Percentiles rank a stretch among this genome's conserved stretches.
These are phyloP conservation scores for Brenthis hecate DNA, from an alignment of 2,888 invertebrate species.

Conservation along the genomic window DNA sequence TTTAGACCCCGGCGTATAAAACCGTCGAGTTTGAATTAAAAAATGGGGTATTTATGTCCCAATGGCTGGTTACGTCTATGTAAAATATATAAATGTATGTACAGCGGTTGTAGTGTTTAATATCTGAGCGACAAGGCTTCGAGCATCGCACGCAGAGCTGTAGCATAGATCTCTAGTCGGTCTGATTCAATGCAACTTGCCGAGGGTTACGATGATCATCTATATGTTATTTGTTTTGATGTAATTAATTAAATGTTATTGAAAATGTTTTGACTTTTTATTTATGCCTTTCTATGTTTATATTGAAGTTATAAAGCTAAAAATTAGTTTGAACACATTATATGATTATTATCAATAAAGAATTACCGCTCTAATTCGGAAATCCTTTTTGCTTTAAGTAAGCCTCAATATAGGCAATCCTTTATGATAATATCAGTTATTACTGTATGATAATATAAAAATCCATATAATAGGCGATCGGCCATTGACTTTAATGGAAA, in stretches of 20 bases:
- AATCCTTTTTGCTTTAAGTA: too few relatives aligned
- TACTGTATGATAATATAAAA: too few relatives aligned
- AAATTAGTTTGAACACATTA: too few relatives aligned
- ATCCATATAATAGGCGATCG: too few relatives aligned
- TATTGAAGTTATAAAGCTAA: too few relatives aligned
- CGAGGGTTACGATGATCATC: constrained; percentile 64
- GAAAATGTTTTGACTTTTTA: constrained; percentile 52
- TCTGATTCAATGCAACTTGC: constrained; percentile 75
- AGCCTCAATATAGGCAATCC: too few relatives aligned
- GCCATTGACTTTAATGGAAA: too few relatives aligned
- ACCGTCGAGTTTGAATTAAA: too few relatives aligned
- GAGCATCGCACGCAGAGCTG: constrained; percentile 33
- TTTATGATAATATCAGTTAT: too few relatives aligned
- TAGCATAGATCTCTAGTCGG: constrained; percentile 74
- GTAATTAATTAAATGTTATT: constrained; percentile 81
- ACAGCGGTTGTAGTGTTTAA: constrained; percentile 8
- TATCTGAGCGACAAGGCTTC: background rate
- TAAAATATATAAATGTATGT: background rate
- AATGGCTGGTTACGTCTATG: background rate
- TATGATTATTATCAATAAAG: too few relatives aligned
- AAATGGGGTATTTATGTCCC: too few relatives aligned
- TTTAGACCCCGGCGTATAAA: background rate
- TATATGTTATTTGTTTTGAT: constrained; percentile 82
- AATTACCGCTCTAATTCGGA: too few relatives aligned
- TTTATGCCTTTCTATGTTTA: constrained; percentile 33